Base-by-base conservation (phyloP, 2,888 invertebrate species). In the Corythucha ciliata region DNA sequence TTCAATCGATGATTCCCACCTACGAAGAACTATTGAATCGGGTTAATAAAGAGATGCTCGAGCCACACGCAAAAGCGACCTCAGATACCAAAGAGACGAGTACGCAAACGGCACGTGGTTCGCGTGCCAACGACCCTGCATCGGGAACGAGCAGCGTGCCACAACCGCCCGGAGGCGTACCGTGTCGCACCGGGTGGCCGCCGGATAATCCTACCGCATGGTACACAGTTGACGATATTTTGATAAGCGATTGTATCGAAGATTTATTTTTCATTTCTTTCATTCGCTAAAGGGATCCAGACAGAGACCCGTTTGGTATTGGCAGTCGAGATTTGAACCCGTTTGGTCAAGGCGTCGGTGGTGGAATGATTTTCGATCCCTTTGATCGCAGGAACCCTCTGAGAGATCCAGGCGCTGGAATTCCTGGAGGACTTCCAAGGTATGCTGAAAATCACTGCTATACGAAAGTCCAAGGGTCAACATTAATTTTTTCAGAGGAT, bases 251-350 rank as follows among this genome's bases (percentile, higher is more conserved):
- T 14, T 36, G 12, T 36, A 8, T 16, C 8, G 8, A 20, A 22
- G n/a, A 21, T 40, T 40, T 40, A n/a, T 6, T 3, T 26, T 45
- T 45, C 16, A 12, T 4, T n/a, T 25, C 26, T 25, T 14, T 4
- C 16, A 25, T 26, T 22, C 24, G 26, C 4, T 44, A 10, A 40
- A 20, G 4, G 26, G 63, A 64, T 61, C 63, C 63, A 18, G 57
- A 45, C 8, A 48, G 52, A 56, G 57, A 57, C 40, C 57, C 59
- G 8, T 54, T 60, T 8, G 52, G 56, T 10, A 51, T 58, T 50
- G 90, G 90, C 1, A 71, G 80, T 34, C 74, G 79, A 48, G 90
- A 91, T 68, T 69, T 91, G 62, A 80, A 89, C 69, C 90, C 90
- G 0, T 77, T 89, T 54, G 62, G 65, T n/a, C 58, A 65, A 34